These are phyloP conservation scores for Drosophila ochracea DNA, from an alignment of 2,888 invertebrate species.

Conservation along the genomic window DNA sequence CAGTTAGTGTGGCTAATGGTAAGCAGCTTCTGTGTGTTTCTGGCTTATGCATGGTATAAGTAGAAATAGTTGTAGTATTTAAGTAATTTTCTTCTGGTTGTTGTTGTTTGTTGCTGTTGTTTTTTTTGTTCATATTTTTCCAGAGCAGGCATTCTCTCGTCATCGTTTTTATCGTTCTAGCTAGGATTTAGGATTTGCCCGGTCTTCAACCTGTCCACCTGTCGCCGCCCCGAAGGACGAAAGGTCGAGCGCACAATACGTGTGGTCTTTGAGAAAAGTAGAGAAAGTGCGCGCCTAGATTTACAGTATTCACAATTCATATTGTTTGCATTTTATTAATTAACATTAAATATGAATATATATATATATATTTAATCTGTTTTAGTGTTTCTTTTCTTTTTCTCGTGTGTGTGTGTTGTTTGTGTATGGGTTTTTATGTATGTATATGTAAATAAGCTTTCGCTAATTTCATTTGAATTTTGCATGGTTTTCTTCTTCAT, in stretches of 20 bases:
- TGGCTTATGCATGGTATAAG: slow-evolving; percentile 31
- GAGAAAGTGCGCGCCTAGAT: slow-evolving; percentile 57
- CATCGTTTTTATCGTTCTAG: slow-evolving; percentile 11
- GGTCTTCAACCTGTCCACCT: slow-evolving; percentile 1
- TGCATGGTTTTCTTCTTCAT: slow-evolving; percentile 49
- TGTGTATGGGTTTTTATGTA: slow-evolving; percentile 15
- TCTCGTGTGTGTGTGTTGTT: slow-evolving; percentile 19
- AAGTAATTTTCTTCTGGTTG: slow-evolving; percentile 52
- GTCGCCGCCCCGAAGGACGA: slow-evolving; percentile 3
- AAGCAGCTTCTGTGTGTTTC: slow-evolving; percentile 35
- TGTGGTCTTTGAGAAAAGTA: slow-evolving; percentile 1
- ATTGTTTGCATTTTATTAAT: slow-evolving; percentile 60
- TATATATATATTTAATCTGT: slow-evolving; percentile 42
- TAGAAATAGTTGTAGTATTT: slow-evolving; percentile 51
- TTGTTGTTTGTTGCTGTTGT: background rate
- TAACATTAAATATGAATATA: slow-evolving; percentile 61
- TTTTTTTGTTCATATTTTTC: slow-evolving; percentile 12
- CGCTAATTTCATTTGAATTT: slow-evolving; percentile 59
- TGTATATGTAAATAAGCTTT: slow-evolving; percentile 47
- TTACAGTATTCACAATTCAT: slow-evolving; percentile 62
- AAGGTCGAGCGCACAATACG: background rate
- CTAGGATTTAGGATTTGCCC: slow-evolving; percentile 4
- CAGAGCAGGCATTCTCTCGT: slow-evolving; percentile 13
- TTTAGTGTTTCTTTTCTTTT: slow-evolving; percentile 13
- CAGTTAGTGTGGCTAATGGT: slow-evolving; percentile 37